Base-by-base conservation (phyloP, 2,797 vertebrate species). In the Siniperca obscura region DNA sequence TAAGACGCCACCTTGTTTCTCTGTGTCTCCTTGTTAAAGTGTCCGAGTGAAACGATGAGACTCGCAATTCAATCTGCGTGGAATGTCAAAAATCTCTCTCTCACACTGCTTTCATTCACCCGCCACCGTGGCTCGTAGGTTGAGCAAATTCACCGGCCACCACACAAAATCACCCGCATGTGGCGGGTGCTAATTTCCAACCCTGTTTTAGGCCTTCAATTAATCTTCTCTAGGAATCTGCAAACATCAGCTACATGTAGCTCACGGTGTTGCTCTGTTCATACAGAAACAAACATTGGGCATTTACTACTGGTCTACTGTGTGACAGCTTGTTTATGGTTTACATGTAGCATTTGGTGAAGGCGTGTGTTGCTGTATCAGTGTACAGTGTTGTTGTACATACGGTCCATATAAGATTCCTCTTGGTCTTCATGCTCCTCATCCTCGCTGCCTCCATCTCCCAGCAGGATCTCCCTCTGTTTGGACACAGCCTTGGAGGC, bases 401-500 rank as follows among this genome's bases (percentile, higher is more conserved):
- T 95, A 99, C 98, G 97, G 88, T 99, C 98, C 77, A 97, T 84
- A 87, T 96, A 97, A 34, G 96, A 76, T 87, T 95, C 95, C 82
- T 98, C 97, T 9, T 98, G 97, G 59, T 98, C 97, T 57, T 98
- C 98, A 0, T 96, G 96, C 36, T 97, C 97, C 52, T 99, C 98
- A 2, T 99, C 98, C 91, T 99, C 98, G 11, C 98, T 99, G 12
- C 98, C 98, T 46, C 94, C 97, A 0, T 98, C 98, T 2, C 97
- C 98, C 93, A 99, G 94, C 57, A 99, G 95, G 95, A 99, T 99
- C 94, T 99, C 98, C 86, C 98, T 94, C 91, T 99, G 98, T 94
- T 99, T 99, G 56, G 98, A 99, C 85, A 97, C 98, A 0, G 98
- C 98, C 95, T 99, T 99, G 74, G 98, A 97, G 1, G 98, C 98